These are phyloP conservation scores for Drymonia ruficornis DNA, from an alignment of 2,888 invertebrate species.

Conservation along the genomic window DNA sequence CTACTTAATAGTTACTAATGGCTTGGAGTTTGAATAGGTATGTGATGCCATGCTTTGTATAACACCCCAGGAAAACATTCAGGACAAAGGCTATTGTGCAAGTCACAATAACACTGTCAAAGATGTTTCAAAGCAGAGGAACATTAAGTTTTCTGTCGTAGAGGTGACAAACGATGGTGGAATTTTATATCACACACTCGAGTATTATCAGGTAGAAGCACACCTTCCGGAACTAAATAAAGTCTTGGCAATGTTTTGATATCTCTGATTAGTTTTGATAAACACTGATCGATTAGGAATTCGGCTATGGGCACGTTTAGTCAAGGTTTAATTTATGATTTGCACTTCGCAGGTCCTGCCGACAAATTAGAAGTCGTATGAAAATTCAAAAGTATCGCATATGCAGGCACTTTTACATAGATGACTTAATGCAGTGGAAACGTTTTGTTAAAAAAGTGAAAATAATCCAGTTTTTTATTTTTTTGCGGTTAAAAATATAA, in stretches of 20 bases:
- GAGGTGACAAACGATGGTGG: conserved; percentile 16
- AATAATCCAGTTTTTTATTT: neutral
- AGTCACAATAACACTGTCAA: conserved; percentile 19
- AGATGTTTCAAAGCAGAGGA: conserved; percentile 17
- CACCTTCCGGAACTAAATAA: neutral
- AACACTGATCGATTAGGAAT: neutral
- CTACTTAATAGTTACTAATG: conserved; percentile 15
- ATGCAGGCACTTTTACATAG: too few relatives aligned
- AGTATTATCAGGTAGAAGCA: neutral
- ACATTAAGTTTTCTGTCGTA: conserved; percentile 4
- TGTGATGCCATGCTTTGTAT: conserved; percentile 18
- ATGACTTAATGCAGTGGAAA: too few relatives aligned
- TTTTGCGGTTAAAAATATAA: conserved; percentile 4
- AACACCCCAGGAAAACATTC: conserved; percentile 37
- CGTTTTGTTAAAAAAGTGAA: neutral
- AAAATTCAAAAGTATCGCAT: too few relatives aligned
- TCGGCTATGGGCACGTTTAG: neutral
- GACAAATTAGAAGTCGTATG: too few relatives aligned
- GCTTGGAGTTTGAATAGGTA: conserved; percentile 28
- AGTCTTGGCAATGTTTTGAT: too few relatives aligned
- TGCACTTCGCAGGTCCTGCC: too few relatives aligned
- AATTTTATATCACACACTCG: conserved; percentile 9
- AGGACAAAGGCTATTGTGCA: conserved; percentile 53
- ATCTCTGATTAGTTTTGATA: neutral
- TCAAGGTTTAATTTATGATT: neutral